Evolutionary conservation across 2,888 invertebrate genomes (phyloP).

Genomic region (Amblyjoppa fuscipennis): DNA sequence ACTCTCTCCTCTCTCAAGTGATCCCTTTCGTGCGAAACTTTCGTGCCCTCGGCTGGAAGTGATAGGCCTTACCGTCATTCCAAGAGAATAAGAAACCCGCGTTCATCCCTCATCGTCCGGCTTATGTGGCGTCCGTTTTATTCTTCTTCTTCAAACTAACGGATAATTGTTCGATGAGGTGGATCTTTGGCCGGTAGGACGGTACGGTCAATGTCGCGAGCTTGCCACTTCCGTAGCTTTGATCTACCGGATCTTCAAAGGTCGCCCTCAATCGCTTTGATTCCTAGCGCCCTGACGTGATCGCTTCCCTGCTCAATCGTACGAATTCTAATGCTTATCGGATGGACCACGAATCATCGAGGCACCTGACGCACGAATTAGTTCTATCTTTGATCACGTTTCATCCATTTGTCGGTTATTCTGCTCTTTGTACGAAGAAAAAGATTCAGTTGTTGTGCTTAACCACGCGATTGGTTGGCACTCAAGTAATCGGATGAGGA

Average conservation of each 20-base stretch:
- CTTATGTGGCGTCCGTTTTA: not conserved
- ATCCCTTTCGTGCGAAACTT: not conserved
- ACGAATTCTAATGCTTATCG: not conserved
- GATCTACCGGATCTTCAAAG: conserved; percentile 17
- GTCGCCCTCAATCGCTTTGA: not conserved
- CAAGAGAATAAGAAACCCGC: conserved; percentile 9
- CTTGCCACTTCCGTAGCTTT: conserved; percentile 17
- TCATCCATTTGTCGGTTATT: not conserved
- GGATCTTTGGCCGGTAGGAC: conserved; percentile 6
- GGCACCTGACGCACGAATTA: not conserved
- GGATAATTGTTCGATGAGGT: conserved; percentile 38
- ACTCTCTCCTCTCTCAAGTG: not conserved
- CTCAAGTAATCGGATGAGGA: no score
- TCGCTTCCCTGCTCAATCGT: not conserved
- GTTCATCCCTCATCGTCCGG: not conserved
- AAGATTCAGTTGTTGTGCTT: no score
- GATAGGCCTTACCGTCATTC: conserved; percentile 13
- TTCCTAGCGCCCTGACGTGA: not conserved
- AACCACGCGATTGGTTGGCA: no score
- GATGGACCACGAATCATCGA: conserved; percentile 1
- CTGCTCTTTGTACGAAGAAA: not conserved
- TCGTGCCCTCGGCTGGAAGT: conserved; percentile 21
- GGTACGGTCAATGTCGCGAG: conserved; percentile 13
- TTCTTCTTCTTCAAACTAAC: conserved; percentile 34
- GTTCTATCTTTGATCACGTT: not conserved